Evolutionary conservation across 2,797 vertebrate genomes (phyloP), one percentile per base, ranked within the genome.

Genomic region (Yasuhikotakia modesta): DNA sequence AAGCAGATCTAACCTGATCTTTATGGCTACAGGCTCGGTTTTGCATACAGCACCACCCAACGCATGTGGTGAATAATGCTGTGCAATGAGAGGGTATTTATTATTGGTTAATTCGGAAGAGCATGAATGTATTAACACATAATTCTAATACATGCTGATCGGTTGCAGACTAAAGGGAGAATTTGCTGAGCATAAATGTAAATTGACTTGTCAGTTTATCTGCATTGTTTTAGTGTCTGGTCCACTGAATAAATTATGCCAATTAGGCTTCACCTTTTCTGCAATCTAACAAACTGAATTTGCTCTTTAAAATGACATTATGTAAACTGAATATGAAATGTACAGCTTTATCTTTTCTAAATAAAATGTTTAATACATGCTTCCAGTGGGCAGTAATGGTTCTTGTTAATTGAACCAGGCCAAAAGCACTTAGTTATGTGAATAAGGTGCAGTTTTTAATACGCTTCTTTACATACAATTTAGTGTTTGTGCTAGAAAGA

Each of bases 21-120:
- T 77, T 69, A 61, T 35, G 24, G 24, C n/a, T 46, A 46, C 6
- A 53, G 14, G 46, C 45, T 64, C 64, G 58, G 43, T 64, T 60
- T 70, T 64, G 27, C 32, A 3, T n/a, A 19, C 17, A 12, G 35
- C 11, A n/a, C 27, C 2, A n/a, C 39, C n/a, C n/a, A 19, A 19
- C 17, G n/a, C 10, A 19, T 63, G 3, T 63, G 30, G 60, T 63
- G 60, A 64, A 78, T 78, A 43, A 60, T 67, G 73, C 16, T 8
- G 3, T 53, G 60, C 46, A 53, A 17, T 74, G 12, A 45, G 48
- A 55, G 48, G 5, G 50, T 53, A 16, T 53, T 35, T 53, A 65
- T 61, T 43, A 19, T 55, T 39, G 11, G 16, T 24, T 43, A 14
- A 63, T 35, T 19, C 16, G 1, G 2, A 46, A 74, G 21, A 50